phyloP scores from a whole-genome alignment of 2,797 vertebrate genomes.

The Myiotriccus ornatus region DNA sequence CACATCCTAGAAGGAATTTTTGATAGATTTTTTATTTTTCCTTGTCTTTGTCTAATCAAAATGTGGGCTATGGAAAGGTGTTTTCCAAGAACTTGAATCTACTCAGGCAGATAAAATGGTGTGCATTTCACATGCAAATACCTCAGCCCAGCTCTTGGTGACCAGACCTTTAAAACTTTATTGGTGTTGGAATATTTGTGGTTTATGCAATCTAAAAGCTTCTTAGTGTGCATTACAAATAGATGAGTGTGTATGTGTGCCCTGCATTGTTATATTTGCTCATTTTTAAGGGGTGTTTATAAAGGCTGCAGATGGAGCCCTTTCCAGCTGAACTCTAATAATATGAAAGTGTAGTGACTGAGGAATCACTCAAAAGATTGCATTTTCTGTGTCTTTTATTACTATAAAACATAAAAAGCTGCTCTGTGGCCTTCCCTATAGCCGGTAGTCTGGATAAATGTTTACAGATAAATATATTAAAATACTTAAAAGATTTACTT shows the following conservation, averaged over 20 bases:
- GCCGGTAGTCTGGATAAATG: neutral
- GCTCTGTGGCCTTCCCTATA: neutral
- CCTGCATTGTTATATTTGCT: neutral
- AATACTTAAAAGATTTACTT: neutral
- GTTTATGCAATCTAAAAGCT: neutral
- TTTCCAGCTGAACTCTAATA: neutral
- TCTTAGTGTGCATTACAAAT: neutral
- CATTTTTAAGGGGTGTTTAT: neutral
- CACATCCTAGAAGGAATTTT: neutral
- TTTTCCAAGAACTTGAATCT: neutral
- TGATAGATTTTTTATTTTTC: neutral
- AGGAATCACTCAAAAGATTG: neutral
- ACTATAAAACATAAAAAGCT: neutral
- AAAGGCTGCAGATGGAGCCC: too few relatives aligned
- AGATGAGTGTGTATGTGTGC: neutral
- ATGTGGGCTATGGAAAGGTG: too few relatives aligned
- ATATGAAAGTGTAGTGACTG: neutral
- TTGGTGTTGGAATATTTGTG: neutral
- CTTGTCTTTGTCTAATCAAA: neutral
- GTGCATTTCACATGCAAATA: neutral
- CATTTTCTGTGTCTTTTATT: neutral
- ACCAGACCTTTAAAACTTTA: neutral
- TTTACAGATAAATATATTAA: neutral
- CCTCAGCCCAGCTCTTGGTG: neutral
- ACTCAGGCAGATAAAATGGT: neutral